Evolutionary conservation across 2,113 vertebrate genomes (phyloP), one percentile per base, ranked within the genome.

Genomic region (Rafetus swinhoei): DNA sequence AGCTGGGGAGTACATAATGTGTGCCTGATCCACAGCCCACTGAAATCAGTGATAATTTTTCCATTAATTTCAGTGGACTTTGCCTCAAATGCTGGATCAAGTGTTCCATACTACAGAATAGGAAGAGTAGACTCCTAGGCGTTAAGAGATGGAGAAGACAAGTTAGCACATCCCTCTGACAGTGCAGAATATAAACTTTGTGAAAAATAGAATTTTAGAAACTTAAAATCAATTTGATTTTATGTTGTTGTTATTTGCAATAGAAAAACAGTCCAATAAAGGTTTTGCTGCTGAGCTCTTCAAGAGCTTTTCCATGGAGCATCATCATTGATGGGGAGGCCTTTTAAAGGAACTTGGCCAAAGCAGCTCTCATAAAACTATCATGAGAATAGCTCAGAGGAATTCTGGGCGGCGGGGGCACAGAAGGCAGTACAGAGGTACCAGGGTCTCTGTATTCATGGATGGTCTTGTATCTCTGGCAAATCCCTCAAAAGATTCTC

Each of bases 31-130:
- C n/a, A 72, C 65, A 72, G 65, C 16, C 50, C 15, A 18, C 5
- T 54, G 55, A 19, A 22, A 8, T 53, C 21, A 21, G 53, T 25
- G 91, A 25, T 22, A 69, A 55, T 35, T 27, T 81, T 81, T 92
- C 76, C 35, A 45, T 84, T 80, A 3, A 7, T 52, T 72, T 92
- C 6, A 5, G 24, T 7, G 32, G 8, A 7, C 1, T 25, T 84
- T 81, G 80, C 35, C 12, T 56, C n/a, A 13, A 29, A 9, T 18
- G 3, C 14, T 7, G 45, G 12, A 29, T 3, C 5, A n/a, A 3
- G 32, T 1, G 0, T 18, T 77, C 13, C 39, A 79, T 60, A 62
- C 5, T 27, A 60, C 4, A 4, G 52, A 1, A 0, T 11, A 82
- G 35, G 80, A 60, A 69, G 72, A 93, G 77, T 32, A 0, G 1